phyloP scores from a whole-genome alignment of 2,888 invertebrate species.

The Catocala nupta region DNA sequence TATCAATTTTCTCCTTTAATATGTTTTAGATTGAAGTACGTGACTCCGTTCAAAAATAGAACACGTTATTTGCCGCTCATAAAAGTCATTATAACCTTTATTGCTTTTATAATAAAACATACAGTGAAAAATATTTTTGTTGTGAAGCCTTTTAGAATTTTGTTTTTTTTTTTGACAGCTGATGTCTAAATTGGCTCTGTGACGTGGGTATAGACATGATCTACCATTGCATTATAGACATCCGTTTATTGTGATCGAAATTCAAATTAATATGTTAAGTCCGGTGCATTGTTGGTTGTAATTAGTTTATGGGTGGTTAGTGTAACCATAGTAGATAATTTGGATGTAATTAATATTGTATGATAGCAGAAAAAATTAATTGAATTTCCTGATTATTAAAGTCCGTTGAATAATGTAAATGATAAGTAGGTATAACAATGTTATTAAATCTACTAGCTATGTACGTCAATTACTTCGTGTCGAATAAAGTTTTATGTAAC shows the following conservation, averaged over 20 bases:
- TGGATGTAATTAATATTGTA: conserved; percentile 24
- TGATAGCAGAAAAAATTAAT: not conserved
- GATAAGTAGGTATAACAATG: no score
- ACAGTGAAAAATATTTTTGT: conserved; percentile 23
- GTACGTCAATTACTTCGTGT: no score
- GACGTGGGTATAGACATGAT: conserved; percentile 35
- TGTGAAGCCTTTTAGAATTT: conserved; percentile 20
- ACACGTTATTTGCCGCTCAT: conserved; percentile 25
- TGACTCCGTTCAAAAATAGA: conserved; percentile 37
- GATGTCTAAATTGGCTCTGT: conserved; percentile 46
- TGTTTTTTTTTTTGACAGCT: conserved; percentile 43
- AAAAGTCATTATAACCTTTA: conserved; percentile 35
- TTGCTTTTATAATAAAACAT: conserved; percentile 32
- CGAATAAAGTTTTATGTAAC: no score
- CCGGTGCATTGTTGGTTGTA: conserved; percentile 46
- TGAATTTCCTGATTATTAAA: no score
- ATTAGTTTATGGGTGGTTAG: conserved; percentile 43
- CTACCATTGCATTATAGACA: conserved; percentile 32
- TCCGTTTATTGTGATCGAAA: conserved; percentile 42
- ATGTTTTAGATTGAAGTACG: conserved; percentile 52
- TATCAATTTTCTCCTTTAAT: conserved; percentile 48
- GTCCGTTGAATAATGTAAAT: no score
- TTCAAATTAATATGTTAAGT: conserved; percentile 50
- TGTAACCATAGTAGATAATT: conserved; percentile 32
- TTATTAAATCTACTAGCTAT: no score